These are phyloP conservation scores for Pseudois nayaur DNA, from an alignment of 2,113 vertebrate genomes.

Conservation along the genomic window DNA sequence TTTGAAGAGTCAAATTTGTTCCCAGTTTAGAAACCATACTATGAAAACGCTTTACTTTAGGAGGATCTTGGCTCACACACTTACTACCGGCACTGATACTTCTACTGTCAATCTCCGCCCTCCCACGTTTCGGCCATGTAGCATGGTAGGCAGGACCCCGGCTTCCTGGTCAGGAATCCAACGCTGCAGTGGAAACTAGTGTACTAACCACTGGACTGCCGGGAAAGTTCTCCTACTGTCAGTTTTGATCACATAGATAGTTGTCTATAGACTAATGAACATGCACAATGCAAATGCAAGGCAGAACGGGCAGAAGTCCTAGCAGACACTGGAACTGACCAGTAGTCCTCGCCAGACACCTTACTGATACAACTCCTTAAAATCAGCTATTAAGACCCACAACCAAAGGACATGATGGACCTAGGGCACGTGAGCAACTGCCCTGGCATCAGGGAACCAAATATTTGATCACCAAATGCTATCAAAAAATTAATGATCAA, in stretches of 20 bases:
- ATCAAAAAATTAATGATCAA: background rate
- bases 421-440: background rate
- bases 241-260: background rate
- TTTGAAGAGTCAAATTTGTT: background rate
- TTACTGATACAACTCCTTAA: background rate
- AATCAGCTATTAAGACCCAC: background rate
- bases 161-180: background rate
- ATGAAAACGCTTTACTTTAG: background rate
- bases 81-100: background rate
- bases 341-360: background rate
- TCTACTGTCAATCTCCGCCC: fast-evolving
- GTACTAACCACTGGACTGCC: background rate
- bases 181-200: background rate
- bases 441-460: background rate
- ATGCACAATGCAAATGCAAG: background rate
- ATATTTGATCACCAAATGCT: background rate
- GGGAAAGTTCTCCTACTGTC: background rate
- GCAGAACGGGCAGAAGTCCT: background rate
- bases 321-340: background rate
- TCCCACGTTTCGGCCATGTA: background rate
- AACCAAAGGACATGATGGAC: background rate
- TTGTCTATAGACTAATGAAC: background rate
- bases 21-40: background rate
- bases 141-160: background rate
- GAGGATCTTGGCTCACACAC: background rate